Evolutionary conservation across 2,888 invertebrate species (phyloP), one percentile per base, ranked within the genome.

Genomic region (Schizotus pectinicornis): DNA sequence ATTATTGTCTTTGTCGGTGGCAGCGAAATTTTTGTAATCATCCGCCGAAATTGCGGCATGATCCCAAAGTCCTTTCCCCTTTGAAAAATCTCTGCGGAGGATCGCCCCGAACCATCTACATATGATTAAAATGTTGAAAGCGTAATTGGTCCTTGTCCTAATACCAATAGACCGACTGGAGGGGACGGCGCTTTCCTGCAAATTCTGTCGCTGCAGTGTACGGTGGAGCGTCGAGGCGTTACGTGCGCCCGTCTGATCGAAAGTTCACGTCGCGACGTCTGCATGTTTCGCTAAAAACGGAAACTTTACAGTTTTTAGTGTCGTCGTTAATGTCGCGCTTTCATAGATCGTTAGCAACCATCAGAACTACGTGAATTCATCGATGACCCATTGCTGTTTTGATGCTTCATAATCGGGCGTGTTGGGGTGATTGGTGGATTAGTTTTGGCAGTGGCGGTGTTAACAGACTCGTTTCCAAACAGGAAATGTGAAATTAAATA

Each of bases 201-300:
- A 57, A 57, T 57, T 52, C 57, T 52, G 56, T 5, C 22, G 22
- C 56, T 56, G 57, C 57, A 57, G 57, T 57, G 38, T 57, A 48
- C 38, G 32, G 48, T 52, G 36, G 57, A 47, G 42, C 57, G 57
- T 52, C 57, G 52, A n/a, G 13, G 39, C 45, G 56, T 45, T 9
- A 43, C 33, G 45, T 37, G 43, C 49, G n/a, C n/a, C 14, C 14
- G 11, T 55, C 32, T 43, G n/a, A 43, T 39, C 30, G 30, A 34
- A 43, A 38, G 34, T 22, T 30, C 33, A 30, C 52, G 52, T 56
- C 56, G 56, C 56, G 56, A 42, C 45, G 50, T 56, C 37, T 42
- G 5, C 2, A 6, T 39, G n/a, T 39, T 55, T 41, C 35, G 41
- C 35, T 36, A 46, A 34, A 34, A 34, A 41, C 41, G 36, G 41